These are phyloP conservation scores for Spheniscus mendiculus DNA, from an alignment of 2,113 vertebrate genomes.

Conservation along the genomic window DNA sequence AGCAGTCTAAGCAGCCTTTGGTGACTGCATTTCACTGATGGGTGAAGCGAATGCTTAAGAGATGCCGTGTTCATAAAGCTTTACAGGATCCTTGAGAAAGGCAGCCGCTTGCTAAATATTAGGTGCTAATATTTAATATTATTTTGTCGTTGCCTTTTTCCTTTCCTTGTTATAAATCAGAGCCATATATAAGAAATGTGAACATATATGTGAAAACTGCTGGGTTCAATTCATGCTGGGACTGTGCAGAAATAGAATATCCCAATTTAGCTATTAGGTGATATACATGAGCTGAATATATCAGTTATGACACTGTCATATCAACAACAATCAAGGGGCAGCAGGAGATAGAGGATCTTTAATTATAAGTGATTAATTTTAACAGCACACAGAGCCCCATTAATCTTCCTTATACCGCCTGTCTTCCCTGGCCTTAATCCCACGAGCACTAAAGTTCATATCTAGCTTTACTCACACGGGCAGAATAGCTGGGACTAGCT, in stretches of 20 bases:
- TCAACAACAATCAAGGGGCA: background rate
- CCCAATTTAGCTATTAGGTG: background rate
- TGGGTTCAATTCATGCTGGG: background rate
- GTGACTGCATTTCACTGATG: background rate
- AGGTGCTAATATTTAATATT: background rate
- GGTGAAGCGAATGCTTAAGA: background rate
- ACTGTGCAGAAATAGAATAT: background rate
- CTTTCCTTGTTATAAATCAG: background rate
- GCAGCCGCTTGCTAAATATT: background rate
- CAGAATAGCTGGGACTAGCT: background rate
- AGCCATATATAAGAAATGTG: background rate
- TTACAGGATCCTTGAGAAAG: background rate
- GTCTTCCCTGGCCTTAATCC: background rate
- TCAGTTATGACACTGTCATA: constrained; percentile 2
- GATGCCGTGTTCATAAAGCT: background rate
- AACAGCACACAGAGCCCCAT: background rate
- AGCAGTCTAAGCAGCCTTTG: constrained; percentile 42
- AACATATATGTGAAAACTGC: background rate
- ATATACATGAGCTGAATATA: background rate
- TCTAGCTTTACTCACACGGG: background rate
- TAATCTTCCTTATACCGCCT: background rate
- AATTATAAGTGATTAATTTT: constrained; percentile 35
- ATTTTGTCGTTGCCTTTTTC: background rate
- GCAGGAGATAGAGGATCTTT: background rate
- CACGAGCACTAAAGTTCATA: background rate